Base-by-base conservation (phyloP, 1,140 invertebrate genomes). In the Procambarus virginalis region DNA sequence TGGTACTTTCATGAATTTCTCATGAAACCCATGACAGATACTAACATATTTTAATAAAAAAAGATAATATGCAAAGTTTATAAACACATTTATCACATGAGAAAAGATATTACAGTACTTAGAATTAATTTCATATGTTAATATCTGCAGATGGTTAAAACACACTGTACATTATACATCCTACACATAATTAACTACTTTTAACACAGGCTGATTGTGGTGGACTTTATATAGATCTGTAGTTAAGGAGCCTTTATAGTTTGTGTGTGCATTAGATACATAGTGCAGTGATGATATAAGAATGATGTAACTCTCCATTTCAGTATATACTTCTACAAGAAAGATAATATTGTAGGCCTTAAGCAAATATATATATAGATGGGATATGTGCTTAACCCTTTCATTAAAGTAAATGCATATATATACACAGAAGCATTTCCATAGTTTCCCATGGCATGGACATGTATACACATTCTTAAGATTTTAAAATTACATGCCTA, bases 171-270 rank as follows among this genome's bases (percentile, higher is more conserved):
- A 86, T 45, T 78, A 45, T 78, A 86, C 76, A 86, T 60, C 76
- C 84, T 78, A 78, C 77, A 78, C 77, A 78, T 70, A 75, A 51
- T 75, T 22, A 64, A 78, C 84, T 86, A 86, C 76, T 86, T 64
- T 86, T 86, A 86, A 51, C 84, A 86, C 58, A 79, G 60, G 9
- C n/a, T 86, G 10, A 76, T 60, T 60, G n/a, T 78, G 58, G 58
- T 49, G 84, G 84, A 86, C 64, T 86, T 86, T 64, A 86, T 79
- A 79, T 6, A 86, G 51, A 34, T 60, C 77, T 17, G 73, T 58
- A 77, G 9, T 58, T 46, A 22, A 78, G 55, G 64, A 86, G 73
- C 58, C 55, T 78, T 86, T 86, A 51, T 86, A 86, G 68, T 76
- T 34, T 45, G 3, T 20, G 60, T 64, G 17, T 64, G 60, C 17